Conservation (phyloP, 92 coral and sea anemone species). For the Micromussa lordhowensis region DNA sequence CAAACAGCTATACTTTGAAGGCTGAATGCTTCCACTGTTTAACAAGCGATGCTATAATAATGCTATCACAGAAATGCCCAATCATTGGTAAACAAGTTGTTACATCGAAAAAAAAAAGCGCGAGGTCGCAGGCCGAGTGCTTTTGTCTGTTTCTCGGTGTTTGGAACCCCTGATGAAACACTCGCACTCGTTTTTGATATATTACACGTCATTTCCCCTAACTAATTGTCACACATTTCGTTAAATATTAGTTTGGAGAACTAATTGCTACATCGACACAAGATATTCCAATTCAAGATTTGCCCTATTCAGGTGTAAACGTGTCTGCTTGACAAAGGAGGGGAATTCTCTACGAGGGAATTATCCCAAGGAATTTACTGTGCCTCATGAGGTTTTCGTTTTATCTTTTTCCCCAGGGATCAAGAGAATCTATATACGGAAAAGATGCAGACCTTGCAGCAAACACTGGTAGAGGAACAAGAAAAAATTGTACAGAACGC, state of each 20-base stretch:
- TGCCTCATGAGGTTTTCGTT: background rate
- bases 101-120: too few relatives aligned
- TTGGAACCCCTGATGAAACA: too few relatives aligned
- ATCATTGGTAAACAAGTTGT: too few relatives aligned
- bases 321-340: background rate
- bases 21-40: too few relatives aligned
- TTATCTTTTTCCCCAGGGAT: constrained; percentile 50
- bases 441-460: constrained; percentile 82
- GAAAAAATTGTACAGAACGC: constrained; percentile 81
- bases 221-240: background rate
- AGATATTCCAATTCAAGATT: background rate
- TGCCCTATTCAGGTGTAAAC: background rate
- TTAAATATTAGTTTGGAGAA: background rate
- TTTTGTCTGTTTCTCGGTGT: too few relatives aligned
- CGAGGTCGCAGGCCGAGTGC: too few relatives aligned
- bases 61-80: too few relatives aligned
- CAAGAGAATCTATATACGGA: constrained; percentile 77
- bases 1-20: too few relatives aligned
- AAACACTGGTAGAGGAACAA: constrained; percentile 80
- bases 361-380: background rate
- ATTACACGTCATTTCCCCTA: too few relatives aligned
- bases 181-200: too few relatives aligned
- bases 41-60: too few relatives aligned
- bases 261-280: too few relatives aligned
- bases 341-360: background rate